Percentiles rank a stretch among this genome's conserved stretches.
Evolutionary conservation across 2,888 invertebrate species (phyloP).

Genomic region (Eucera pruinosa): DNA sequence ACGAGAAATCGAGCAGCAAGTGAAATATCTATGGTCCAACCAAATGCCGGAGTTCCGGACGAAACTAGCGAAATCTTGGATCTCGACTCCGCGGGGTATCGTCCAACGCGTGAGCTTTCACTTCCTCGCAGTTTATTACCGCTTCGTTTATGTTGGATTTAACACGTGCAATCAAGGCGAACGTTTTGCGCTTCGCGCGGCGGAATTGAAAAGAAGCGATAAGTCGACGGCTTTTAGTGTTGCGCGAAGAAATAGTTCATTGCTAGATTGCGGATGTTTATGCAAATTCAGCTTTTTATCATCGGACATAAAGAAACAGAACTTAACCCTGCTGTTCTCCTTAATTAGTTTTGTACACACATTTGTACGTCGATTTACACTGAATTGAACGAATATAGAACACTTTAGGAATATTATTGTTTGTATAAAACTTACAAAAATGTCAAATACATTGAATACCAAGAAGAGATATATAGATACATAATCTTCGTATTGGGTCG

Average conservation of each 20-base stretch:
- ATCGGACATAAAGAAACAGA: no score
- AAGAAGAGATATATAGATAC: no score
- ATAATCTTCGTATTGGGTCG: no score
- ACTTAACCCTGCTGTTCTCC: no score
- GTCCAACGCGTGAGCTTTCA: background rate
- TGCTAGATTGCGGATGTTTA: no score
- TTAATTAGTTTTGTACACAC: no score
- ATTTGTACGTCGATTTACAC: no score
- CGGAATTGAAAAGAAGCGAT: background rate
- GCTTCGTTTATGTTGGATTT: slow-evolving; percentile 9
- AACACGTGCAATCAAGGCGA: background rate
- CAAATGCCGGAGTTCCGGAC: slow-evolving; percentile 27
- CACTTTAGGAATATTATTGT: no score
- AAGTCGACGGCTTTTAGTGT: background rate
- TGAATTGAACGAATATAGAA: no score
- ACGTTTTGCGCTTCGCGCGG: background rate
- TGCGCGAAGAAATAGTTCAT: background rate
- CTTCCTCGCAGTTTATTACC: slow-evolving; percentile 8
- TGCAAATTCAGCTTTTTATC: no score
- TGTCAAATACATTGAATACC: no score
- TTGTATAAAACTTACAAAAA: no score
- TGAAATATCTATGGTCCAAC: slow-evolving; percentile 60
- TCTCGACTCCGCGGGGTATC: background rate
- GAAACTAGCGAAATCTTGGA: slow-evolving; percentile 34
- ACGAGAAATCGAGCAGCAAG: slow-evolving; percentile 68